Percentiles rank a stretch among this genome's conserved stretches.
Evolutionary conservation across 2,888 invertebrate genomes (phyloP).

Genomic region (Cataglyphis cursor): DNA sequence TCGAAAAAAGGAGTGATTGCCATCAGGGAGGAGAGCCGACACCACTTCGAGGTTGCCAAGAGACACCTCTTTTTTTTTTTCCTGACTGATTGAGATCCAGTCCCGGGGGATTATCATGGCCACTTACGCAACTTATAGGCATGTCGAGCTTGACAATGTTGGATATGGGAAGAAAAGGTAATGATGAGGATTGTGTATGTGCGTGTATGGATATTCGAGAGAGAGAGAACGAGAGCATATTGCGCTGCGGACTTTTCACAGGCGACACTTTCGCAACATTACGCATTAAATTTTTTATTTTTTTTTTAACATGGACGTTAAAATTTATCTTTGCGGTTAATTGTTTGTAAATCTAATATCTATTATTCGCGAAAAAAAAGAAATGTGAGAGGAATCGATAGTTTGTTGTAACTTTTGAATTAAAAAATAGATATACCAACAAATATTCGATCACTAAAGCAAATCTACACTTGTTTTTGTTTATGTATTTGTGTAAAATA

Average conservation of each 20-base stretch:
- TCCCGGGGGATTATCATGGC: constrained; percentile 89
- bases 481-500: not conserved
- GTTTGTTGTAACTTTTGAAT: not conserved
- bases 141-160: constrained; percentile 97
- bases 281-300: not conserved
- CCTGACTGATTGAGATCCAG: constrained; percentile 24
- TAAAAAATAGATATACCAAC: not conserved
- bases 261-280: constrained; percentile 31
- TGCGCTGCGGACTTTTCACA: constrained; percentile 69
- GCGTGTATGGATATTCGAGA: not conserved
- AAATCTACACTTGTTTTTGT: not conserved
- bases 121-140: constrained; percentile 97
- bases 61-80: not conserved
- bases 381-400: constrained; percentile 8
- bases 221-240: constrained; percentile 33
- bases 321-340: not conserved
- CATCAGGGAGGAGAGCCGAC: not conserved
- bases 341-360: not conserved
- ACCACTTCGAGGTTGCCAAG: not conserved
- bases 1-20: constrained; percentile 1
- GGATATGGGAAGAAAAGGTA: constrained; percentile 98
- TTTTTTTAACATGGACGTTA: not conserved
- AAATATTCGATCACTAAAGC: not conserved
- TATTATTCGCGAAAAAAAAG: not conserved
- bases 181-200: constrained; percentile 72